phyloP scores from a whole-genome alignment of 2,888 invertebrate species.

The Agrilus biguttatus region DNA sequence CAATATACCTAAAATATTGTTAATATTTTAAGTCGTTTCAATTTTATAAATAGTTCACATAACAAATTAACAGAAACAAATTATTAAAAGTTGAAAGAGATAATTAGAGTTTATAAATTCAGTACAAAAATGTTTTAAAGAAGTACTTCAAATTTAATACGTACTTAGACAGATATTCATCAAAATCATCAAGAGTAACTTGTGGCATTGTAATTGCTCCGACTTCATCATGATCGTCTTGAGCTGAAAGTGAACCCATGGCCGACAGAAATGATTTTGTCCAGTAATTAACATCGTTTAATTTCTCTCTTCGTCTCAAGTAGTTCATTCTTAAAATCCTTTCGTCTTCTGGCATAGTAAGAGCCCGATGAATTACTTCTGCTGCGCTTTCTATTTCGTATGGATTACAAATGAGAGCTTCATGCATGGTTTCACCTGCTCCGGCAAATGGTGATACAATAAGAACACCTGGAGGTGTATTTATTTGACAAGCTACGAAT shows the following conservation, averaged over 20 bases:
- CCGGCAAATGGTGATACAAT: conserved; percentile 86
- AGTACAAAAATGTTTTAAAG: too few relatives aligned
- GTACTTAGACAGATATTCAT: conserved; percentile 76
- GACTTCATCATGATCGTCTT: conserved; percentile 67
- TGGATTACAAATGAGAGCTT: conserved; percentile 78
- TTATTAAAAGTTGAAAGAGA: too few relatives aligned
- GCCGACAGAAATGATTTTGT: conserved; percentile 77
- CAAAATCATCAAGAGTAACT: conserved; percentile 81
- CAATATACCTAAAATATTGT: conserved; percentile 54
- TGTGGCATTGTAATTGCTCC: conserved; percentile 78
- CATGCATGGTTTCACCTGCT: conserved; percentile 88
- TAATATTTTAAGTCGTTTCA: too few relatives aligned
- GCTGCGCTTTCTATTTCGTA: conserved; percentile 80
- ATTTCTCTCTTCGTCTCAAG: conserved; percentile 61
- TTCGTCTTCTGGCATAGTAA: conserved; percentile 85
- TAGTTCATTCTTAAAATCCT: conserved; percentile 75
- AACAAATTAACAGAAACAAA: not conserved
- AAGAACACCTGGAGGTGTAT: conserved; percentile 67
- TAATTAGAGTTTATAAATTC: too few relatives aligned
- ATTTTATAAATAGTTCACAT: too few relatives aligned
- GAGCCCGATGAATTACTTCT: conserved; percentile 72
- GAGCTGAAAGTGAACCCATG: conserved; percentile 60
- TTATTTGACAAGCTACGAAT: conserved; percentile 84
- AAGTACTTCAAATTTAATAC: conserved; percentile 20
- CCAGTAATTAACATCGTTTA: conserved; percentile 79